These are phyloP conservation scores for Eurytoma adleriae DNA, from an alignment of 2,888 invertebrate genomes.

Conservation along the genomic window DNA sequence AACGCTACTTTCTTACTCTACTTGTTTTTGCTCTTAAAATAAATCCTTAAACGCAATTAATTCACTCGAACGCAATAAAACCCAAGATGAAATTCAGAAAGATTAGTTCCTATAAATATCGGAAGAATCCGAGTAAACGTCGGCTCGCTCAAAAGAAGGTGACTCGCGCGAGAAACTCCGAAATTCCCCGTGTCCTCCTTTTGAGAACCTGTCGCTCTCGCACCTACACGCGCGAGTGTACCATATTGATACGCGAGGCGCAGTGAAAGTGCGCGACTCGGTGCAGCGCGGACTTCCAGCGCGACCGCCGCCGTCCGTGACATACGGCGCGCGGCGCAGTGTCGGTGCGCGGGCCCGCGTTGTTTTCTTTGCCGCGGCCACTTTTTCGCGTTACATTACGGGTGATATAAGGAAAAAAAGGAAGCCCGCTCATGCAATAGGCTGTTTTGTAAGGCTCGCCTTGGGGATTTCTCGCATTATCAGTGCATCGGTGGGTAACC, in stretches of 20 bases:
- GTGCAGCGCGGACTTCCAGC: background rate
- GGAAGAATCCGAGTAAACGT: background rate
- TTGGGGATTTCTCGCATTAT: background rate
- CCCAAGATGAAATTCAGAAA: too few relatives aligned
- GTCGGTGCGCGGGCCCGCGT: background rate
- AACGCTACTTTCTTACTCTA: too few relatives aligned
- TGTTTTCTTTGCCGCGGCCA: background rate
- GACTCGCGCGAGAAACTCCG: conserved; percentile 22
- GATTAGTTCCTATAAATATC: too few relatives aligned
- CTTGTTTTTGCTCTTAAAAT: too few relatives aligned
- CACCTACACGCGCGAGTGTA: background rate
- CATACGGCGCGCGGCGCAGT: too few relatives aligned
- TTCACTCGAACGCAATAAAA: too few relatives aligned
- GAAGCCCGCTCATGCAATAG: background rate
- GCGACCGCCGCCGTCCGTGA: background rate
- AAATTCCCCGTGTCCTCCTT: conserved; percentile 47
- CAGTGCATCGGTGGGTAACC: background rate
- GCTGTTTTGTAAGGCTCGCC: background rate
- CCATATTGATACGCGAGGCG: background rate
- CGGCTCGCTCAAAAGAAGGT: background rate
- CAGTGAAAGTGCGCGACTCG: conserved; percentile 39
- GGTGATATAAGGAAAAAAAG: conserved; percentile 2
- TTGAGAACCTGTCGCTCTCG: conserved; percentile 6
- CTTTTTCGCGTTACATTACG: background rate
- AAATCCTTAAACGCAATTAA: too few relatives aligned